Percentiles rank a stretch among this genome's conserved stretches.
These are phyloP conservation scores for Papilio helenus DNA, from an alignment of 1,140 invertebrate genomes.

Conservation along the genomic window DNA sequence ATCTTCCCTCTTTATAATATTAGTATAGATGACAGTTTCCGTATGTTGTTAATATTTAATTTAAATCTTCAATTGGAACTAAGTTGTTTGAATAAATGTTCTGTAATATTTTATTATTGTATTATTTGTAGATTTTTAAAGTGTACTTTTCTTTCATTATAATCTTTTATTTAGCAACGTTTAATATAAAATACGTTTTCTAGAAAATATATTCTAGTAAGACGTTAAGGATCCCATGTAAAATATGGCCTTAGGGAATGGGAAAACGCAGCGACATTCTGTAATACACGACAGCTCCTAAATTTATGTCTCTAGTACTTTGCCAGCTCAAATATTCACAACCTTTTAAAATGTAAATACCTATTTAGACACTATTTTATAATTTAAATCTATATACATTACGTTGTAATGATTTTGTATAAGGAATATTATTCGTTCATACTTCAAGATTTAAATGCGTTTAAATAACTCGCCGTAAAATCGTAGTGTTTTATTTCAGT, in stretches of 20 bases:
- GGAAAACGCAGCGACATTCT: slow-evolving; percentile 37
- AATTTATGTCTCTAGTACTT: slow-evolving; percentile 38
- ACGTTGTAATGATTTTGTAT: too few species aligned
- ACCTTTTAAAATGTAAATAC: slow-evolving; percentile 32
- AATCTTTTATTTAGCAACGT: slow-evolving; percentile 6
- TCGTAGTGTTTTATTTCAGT: too few species aligned
- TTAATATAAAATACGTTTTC: slow-evolving; percentile 32
- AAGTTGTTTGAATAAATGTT: not conserved
- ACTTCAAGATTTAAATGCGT: too few species aligned
- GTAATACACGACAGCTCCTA: slow-evolving; percentile 37
- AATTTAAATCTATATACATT: too few species aligned
- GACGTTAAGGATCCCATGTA: slow-evolving; percentile 40
- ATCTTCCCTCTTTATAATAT: too few species aligned
- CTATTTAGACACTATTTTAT: slow-evolving; percentile 4
- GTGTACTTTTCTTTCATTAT: not conserved
- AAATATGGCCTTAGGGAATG: slow-evolving; percentile 38
- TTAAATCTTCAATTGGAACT: not conserved
- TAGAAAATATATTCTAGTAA: slow-evolving; percentile 20
- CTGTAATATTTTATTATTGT: not conserved
- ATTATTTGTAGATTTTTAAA: not conserved
- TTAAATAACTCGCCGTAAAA: too few species aligned
- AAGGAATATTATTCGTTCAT: too few species aligned
- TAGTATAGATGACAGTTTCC: too few species aligned
- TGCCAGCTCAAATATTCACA: slow-evolving; percentile 19
- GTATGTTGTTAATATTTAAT: too few species aligned